A percentile compares a stretch with the other conserved stretches of the same genome.
Evolutionary conservation across 2,113 vertebrate species (phyloP).

Genomic region (Progne subis): DNA sequence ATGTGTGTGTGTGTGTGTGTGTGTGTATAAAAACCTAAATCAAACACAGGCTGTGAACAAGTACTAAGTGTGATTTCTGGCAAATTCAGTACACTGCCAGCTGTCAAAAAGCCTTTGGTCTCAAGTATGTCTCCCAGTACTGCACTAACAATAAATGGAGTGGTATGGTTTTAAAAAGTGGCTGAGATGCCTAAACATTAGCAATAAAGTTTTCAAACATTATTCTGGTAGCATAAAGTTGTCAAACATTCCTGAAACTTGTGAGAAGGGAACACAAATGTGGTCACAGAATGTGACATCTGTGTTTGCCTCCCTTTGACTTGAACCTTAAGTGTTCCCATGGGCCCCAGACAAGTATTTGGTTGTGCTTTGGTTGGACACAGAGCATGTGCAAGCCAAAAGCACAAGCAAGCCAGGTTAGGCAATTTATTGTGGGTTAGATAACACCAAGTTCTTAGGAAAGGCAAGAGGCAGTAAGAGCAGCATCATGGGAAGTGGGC

Average conservation of each 20-base stretch:
- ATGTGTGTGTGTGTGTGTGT: background rate
- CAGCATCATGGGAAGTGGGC: background rate
- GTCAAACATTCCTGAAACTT: background rate
- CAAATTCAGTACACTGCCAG: background rate
- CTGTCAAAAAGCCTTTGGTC: background rate
- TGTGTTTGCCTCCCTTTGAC: background rate
- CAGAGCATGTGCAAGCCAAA: background rate
- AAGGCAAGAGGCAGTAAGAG: background rate
- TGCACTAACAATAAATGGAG: background rate
- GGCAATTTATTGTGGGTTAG: background rate
- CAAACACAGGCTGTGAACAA: background rate
- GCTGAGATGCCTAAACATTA: background rate
- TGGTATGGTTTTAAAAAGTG: background rate
- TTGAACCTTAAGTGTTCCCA: background rate
- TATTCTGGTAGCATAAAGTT: background rate
- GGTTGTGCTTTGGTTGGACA: background rate
- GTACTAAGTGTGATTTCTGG: background rate
- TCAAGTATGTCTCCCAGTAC: background rate
- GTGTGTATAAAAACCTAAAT: background rate
- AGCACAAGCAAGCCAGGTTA: background rate
- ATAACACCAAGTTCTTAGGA: background rate
- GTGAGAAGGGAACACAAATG: background rate
- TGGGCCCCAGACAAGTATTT: background rate
- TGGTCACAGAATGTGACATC: background rate
- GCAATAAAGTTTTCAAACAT: background rate